Conservation (phyloP, 2,113 vertebrate species). For the Verasper variegatus region DNA sequence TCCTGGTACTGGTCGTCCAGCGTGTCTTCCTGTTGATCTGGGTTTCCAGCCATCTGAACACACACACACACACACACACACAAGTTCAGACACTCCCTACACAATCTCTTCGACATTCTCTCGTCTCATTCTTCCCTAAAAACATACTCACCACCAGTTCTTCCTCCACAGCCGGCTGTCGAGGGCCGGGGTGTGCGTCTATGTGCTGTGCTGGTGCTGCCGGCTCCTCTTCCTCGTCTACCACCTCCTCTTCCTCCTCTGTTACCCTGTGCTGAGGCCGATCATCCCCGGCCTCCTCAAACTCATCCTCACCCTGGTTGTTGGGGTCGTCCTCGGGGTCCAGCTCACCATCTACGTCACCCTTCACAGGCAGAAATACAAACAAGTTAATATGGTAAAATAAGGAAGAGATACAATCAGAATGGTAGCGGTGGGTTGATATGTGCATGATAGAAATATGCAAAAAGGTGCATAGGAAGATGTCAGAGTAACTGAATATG, state of each 20-base stretch:
- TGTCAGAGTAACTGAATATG: too few species aligned
- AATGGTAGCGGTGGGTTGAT: neutral
- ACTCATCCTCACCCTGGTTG: conserved; percentile 98
- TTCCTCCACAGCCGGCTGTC: conserved; percentile 85
- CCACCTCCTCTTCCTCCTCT: conserved; percentile 77
- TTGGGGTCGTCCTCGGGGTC: conserved; percentile 97
- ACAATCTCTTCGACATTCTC: neutral
- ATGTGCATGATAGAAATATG: too few species aligned
- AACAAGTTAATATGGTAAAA: neutral
- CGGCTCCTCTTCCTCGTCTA: conserved; percentile 71
- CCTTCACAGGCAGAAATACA: conserved; percentile 71
- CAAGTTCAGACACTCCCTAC: neutral
- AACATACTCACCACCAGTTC: conserved; percentile 87
- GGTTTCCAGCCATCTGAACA: conserved; percentile 93
- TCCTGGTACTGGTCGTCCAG: conserved; percentile 97
- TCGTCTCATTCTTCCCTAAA: neutral
- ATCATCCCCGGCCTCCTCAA: conserved; percentile 94
- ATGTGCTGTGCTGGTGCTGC: conserved; percentile 46
- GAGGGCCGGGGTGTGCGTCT: conserved; percentile 72
- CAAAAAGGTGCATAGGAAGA: too few species aligned
- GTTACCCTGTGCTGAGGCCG: conserved; percentile 83
- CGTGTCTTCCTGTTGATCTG: conserved; percentile 96
- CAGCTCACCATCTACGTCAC: conserved; percentile 83
- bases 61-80: too few species aligned
- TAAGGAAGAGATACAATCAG: neutral